Evolutionary conservation across 1,140 invertebrate genomes (phyloP).

Genomic region (Neodiprion lecontei): DNA sequence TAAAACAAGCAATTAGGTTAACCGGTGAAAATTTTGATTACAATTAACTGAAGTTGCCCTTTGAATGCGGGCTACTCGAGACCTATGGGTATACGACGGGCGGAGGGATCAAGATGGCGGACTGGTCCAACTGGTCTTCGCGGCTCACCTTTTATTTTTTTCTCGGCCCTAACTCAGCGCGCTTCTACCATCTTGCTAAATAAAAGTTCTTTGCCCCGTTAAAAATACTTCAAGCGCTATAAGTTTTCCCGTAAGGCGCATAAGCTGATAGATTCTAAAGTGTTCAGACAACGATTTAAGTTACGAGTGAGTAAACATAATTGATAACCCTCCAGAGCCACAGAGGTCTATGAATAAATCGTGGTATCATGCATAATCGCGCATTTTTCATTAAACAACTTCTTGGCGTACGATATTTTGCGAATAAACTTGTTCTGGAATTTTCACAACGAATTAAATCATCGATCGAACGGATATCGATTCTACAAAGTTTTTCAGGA

Average conservation of each 20-base stretch:
- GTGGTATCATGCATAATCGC: not conserved
- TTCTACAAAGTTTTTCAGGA: too few species aligned
- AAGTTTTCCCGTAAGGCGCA: not conserved
- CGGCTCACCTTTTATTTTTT: slow-evolving; percentile 29
- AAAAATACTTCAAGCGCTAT: not conserved
- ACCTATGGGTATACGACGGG: not conserved
- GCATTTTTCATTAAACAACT: not conserved
- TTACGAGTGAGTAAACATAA: not conserved
- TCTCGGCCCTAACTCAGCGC: slow-evolving; percentile 26
- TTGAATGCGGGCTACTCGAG: not conserved
- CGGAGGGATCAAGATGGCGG: slow-evolving; percentile 37
- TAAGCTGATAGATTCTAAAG: too few species aligned
- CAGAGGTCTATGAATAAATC: slow-evolving; percentile 1
- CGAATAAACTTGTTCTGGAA: too few species aligned
- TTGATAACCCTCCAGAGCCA: not conserved
- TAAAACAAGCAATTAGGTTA: slow-evolving; percentile 3
- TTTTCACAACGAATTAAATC: too few species aligned
- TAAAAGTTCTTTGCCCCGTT: slow-evolving; percentile 2
- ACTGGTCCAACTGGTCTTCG: slow-evolving; percentile 42
- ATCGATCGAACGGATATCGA: too few species aligned
- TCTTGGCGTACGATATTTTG: too few species aligned
- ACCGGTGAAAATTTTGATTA: not conserved
- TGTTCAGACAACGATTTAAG: not conserved
- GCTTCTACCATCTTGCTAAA: slow-evolving; percentile 21
- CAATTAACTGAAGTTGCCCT: not conserved